These are phyloP conservation scores for Porites divaricata DNA, from an alignment of 92 coral and sea anemone genomes.

Conservation along the genomic window DNA sequence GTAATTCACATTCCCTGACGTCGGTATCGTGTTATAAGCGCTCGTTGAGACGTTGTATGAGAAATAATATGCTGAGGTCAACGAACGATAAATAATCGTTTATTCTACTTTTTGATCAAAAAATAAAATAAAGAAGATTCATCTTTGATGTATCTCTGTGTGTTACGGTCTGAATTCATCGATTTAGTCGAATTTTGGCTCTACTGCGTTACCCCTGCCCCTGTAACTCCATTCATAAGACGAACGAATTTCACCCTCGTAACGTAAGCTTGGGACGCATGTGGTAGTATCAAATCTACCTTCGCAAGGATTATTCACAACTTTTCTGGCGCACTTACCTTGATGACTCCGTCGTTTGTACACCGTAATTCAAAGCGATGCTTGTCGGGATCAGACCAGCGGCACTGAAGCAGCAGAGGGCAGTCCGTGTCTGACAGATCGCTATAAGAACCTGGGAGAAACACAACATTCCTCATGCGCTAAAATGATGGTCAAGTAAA, in stretches of 20 bases:
- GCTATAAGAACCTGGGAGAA: constrained; percentile 47
- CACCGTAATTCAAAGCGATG: constrained; percentile 92
- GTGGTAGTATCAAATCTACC: no score
- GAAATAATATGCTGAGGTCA: no score
- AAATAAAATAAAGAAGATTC: no score
- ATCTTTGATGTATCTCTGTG: background rate
- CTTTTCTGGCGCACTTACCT: constrained; percentile 49
- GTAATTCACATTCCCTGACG: no score
- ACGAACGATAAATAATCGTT: no score
- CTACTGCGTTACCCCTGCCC: background rate
- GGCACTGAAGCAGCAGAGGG: constrained; percentile 85
- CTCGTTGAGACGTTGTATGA: no score
- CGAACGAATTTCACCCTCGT: background rate
- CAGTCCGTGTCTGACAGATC: constrained; percentile 79
- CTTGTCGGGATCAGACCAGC: constrained; percentile 97
- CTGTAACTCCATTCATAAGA: background rate
- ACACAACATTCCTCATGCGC: background rate
- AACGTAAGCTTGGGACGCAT: no score
- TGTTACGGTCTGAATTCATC: background rate
- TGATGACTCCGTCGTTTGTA: constrained; percentile 87
- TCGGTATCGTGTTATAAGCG: no score
- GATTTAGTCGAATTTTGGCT: background rate
- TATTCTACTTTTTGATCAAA: no score
- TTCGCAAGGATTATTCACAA: no score
- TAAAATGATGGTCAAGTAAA: no score